phyloP scores from a whole-genome alignment of 2,797 vertebrate species.

The Gymnothorax javanicus region DNA sequence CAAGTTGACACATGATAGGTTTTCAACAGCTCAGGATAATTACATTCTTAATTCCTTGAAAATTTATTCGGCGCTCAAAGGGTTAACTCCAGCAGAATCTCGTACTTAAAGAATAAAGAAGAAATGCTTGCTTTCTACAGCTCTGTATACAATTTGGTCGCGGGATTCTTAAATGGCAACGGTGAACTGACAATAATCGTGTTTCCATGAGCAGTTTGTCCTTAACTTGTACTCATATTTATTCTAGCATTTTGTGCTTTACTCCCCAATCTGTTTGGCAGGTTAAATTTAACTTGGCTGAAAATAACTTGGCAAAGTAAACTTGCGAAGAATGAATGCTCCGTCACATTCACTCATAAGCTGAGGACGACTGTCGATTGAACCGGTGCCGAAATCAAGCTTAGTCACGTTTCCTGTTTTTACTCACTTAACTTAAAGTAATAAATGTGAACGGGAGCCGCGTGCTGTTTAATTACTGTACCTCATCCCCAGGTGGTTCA shows the following conservation, averaged over 20 bases:
- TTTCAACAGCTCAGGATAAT: too few species aligned
- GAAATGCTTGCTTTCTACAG: not conserved
- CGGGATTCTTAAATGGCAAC: not conserved
- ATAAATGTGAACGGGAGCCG: not conserved
- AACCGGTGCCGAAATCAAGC: not conserved
- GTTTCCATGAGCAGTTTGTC: not conserved
- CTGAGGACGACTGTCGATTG: not conserved
- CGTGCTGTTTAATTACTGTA: not conserved
- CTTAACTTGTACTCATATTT: not conserved
- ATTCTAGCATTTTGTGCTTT: not conserved
- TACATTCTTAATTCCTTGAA: too few species aligned
- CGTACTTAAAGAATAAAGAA: not conserved
- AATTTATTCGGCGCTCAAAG: too few species aligned
- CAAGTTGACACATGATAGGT: too few species aligned
- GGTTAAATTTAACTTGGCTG: not conserved
- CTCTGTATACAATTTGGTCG: not conserved
- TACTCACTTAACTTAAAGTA: not conserved
- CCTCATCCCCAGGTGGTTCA: not conserved
- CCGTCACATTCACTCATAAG: not conserved
- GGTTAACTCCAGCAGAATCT: not conserved
- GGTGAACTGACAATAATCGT: not conserved
- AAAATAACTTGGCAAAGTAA: not conserved
- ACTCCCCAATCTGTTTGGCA: not conserved
- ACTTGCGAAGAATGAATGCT: not conserved
- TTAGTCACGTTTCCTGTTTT: too few species aligned